These are phyloP conservation scores for Brachionus rubens DNA, from an alignment of 1,140 invertebrate genomes.

Conservation along the genomic window DNA sequence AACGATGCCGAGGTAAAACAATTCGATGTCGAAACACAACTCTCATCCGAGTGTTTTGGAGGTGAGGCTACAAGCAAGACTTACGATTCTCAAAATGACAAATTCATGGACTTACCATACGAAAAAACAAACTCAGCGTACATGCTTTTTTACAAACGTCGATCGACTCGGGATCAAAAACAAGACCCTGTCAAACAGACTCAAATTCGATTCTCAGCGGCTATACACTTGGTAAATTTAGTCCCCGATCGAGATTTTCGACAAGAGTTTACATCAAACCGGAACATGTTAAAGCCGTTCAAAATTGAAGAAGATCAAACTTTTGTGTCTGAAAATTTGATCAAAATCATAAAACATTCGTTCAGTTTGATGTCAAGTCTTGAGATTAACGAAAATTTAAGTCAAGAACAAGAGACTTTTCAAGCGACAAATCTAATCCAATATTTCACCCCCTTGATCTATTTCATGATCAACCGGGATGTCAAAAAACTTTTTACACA, in stretches of 20 bases:
- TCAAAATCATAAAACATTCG: background rate
- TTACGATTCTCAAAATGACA: slow-evolving; percentile 89
- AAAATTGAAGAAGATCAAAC: background rate
- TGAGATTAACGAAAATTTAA: background rate
- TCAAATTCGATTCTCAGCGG: background rate
- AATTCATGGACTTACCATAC: slow-evolving; percentile 93
- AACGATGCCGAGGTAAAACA: slow-evolving; percentile 94
- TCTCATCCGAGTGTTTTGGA: slow-evolving; percentile 89
- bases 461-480: background rate
- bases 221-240: background rate
- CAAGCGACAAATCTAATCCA: slow-evolving; percentile 19
- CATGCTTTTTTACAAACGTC: slow-evolving; percentile 86
- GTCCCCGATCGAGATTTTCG: background rate
- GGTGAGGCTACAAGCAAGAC: slow-evolving; percentile 94
- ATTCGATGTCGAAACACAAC: slow-evolving; percentile 83
- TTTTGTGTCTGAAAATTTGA: background rate
- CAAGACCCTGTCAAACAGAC: background rate
- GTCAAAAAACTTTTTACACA: background rate
- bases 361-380: background rate
- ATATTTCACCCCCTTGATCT: slow-evolving; percentile 24
- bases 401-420: background rate
- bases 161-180: background rate
- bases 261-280: slow-evolving; percentile 5
- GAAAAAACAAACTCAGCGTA: slow-evolving; percentile 96
- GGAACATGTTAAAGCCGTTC: slow-evolving; percentile 5